A percentile compares a stretch with the other conserved stretches of the same genome.
These are phyloP conservation scores for Antrozous pallidus DNA, from an alignment of 2,797 vertebrate genomes.

Conservation along the genomic window DNA sequence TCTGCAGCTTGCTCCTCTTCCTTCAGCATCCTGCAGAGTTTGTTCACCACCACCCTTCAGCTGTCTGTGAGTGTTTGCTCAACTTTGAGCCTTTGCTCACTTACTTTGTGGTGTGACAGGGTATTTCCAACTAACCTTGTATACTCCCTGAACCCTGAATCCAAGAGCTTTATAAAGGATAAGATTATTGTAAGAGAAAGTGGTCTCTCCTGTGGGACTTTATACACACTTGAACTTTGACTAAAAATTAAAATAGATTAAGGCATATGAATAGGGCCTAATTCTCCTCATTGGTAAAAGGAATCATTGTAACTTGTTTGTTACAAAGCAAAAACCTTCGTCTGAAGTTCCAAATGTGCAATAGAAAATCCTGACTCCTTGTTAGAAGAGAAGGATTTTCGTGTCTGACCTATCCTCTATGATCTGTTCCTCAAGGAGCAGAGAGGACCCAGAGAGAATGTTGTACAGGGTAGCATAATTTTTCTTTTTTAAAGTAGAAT, in stretches of 20 bases:
- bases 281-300: neutral
- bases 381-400: neutral
- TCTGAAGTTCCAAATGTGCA: neutral
- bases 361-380: neutral
- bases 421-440: neutral
- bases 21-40: neutral
- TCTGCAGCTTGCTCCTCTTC: neutral
- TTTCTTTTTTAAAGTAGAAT: neutral
- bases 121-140: neutral
- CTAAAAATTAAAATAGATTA: neutral
- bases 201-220: neutral
- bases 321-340: neutral
- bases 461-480: neutral
- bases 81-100: neutral
- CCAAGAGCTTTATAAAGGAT: neutral
- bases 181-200: neutral
- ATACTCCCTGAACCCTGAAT: neutral
- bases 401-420: neutral
- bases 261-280: neutral
- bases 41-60: neutral
- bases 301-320: neutral
- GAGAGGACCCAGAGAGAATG: neutral
- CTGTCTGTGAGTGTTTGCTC: neutral
- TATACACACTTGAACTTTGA: neutral
- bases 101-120: neutral